phyloP scores from a whole-genome alignment of 2,797 vertebrate species.

The Paramormyrops hopkinsi region DNA sequence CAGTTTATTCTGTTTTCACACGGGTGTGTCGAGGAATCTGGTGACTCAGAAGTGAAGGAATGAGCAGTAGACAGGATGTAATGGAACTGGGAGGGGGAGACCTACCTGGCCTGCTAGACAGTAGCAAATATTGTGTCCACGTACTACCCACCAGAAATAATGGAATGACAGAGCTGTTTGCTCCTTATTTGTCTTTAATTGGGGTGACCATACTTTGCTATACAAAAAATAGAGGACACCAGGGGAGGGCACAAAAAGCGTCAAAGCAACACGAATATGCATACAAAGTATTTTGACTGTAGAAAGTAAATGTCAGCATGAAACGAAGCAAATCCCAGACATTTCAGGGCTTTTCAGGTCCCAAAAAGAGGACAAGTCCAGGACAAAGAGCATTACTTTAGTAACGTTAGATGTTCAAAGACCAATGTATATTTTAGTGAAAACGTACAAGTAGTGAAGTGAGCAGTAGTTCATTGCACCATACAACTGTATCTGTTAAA shows the following conservation, averaged over 20 bases:
- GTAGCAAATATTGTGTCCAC: background rate
- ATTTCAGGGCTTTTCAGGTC: background rate
- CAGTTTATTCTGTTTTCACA: constrained; percentile 28
- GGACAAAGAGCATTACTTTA: background rate
- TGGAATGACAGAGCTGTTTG: background rate
- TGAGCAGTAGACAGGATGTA: constrained; percentile 45
- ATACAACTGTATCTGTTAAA: background rate
- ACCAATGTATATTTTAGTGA: background rate
- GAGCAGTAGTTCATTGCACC: background rate
- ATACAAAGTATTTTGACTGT: background rate
- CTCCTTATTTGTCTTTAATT: background rate
- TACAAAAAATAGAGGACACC: background rate
- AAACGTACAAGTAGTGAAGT: background rate
- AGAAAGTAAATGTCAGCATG: background rate
- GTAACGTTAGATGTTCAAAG: background rate
- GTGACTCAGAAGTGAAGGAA: constrained; percentile 42
- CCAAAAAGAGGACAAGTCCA: background rate
- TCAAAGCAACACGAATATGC: background rate
- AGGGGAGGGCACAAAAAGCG: background rate
- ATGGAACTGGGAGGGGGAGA: constrained; percentile 11
- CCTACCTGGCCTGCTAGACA: background rate
- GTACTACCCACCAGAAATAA: background rate
- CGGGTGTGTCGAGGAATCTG: constrained; percentile 37
- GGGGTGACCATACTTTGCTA: background rate
- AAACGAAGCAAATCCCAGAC: background rate